Percentiles rank a stretch among this genome's conserved stretches.
Evolutionary conservation across 2,113 vertebrate species (phyloP).

Genomic region (Nematolebias whitei): DNA sequence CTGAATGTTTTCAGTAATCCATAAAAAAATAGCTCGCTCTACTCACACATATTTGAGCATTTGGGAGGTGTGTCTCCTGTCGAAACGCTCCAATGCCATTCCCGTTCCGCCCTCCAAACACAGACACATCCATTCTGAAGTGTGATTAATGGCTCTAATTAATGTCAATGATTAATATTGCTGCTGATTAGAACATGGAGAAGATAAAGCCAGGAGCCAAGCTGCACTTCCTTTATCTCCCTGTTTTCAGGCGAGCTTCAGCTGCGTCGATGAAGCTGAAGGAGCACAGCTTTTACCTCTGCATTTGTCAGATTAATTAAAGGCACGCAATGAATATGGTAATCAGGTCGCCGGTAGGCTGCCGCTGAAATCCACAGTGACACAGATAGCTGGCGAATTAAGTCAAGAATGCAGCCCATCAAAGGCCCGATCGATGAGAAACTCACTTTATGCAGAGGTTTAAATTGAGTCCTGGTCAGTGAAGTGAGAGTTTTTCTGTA

Average conservation of each 20-base stretch:
- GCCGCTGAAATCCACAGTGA: constrained; percentile 35
- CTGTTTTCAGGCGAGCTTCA: constrained; percentile 70
- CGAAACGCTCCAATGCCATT: constrained; percentile 57
- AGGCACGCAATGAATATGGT: constrained; percentile 78
- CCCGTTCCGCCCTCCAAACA: constrained; percentile 56
- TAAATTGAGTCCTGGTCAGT: background rate
- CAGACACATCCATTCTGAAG: constrained; percentile 73
- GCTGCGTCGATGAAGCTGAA: constrained; percentile 51
- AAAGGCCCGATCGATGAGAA: constrained; percentile 23
- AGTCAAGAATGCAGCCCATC: constrained; percentile 31
- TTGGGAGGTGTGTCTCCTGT: constrained; percentile 59
- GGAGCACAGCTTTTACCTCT: constrained; percentile 67
- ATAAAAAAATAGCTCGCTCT: constrained; percentile 38
- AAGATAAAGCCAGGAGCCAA: constrained; percentile 76
- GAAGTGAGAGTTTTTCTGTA: constrained; percentile 6
- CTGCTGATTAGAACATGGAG: constrained; percentile 75
- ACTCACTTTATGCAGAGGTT: background rate
- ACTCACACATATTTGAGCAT: constrained; percentile 36
- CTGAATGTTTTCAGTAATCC: constrained; percentile 44
- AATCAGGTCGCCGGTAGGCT: constrained; percentile 62
- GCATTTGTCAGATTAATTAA: constrained; percentile 81
- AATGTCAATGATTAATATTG: constrained; percentile 79
- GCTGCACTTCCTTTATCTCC: constrained; percentile 76
- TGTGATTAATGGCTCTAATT: constrained; percentile 84
- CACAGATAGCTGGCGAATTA: constrained; percentile 22